Base-by-base conservation (phyloP, 2,113 vertebrate species). In the Suncus etruscus region DNA sequence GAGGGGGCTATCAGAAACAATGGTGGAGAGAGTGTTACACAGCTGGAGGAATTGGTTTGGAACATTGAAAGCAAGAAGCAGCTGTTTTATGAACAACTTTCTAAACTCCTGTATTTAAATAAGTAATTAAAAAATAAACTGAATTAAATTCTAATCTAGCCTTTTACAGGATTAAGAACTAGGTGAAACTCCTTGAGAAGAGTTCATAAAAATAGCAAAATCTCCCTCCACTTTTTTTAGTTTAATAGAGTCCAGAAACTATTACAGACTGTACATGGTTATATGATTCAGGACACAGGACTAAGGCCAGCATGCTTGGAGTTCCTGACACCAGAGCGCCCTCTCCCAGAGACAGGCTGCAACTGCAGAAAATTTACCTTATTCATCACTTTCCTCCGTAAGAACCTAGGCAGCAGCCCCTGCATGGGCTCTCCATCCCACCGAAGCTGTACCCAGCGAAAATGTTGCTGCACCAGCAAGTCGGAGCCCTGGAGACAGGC, bases 391-490 rank as follows among this genome's bases (percentile, higher is more conserved):
- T 99, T 99, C 94, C 98, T 98, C 89, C 98, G 97, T 14, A 99
- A 96, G 97, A 98, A 98, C 83, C 98, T 98, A 81, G 97, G 98
- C 95, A 99, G 98, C 94, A 99, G 97, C 88, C 98, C 98, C 25
- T 93, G 97, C 97, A 99, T 98, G 20, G 99, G 99, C 88, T 99
- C 99, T 8, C 98, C 97, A 80, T 99, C 99, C 99, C 99, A 99
- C 70, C 99, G 97, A 47, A 99, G 98, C 4, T 99, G 98, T 51
- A 99, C 98, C 99, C 99, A 99, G 92, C 98, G 98, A 97, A 99
- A 99, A 92, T 99, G 98, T 92, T 99, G 99, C 97, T 99, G 99
- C 58, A 99, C 98, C 91, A 98, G 97, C 93, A 99, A 95, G 96
- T 99, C 99, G 0, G 98, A 96, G 82, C 99, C 98, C 94, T 99